phyloP scores from a whole-genome alignment of 2,113 vertebrate genomes.

The Epinephelus cyanopodus region DNA sequence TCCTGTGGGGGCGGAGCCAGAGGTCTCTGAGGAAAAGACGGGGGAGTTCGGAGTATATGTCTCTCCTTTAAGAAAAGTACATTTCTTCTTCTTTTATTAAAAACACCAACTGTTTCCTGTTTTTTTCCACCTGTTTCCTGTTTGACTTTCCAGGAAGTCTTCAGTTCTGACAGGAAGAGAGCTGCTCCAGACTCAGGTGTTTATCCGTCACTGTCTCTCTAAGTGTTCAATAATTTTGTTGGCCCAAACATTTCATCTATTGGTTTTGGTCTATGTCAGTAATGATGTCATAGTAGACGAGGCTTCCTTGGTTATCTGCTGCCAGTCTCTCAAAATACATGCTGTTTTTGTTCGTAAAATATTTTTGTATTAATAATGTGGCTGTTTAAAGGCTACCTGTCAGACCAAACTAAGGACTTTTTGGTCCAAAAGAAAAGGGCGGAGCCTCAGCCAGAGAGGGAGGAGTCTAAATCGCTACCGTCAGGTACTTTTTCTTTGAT shows the following conservation, averaged over 20 bases:
- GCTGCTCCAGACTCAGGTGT: constrained; percentile 59
- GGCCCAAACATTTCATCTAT: too few species aligned
- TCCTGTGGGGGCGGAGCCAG: constrained; percentile 1
- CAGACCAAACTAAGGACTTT: constrained; percentile 26
- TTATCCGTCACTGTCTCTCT: too few species aligned
- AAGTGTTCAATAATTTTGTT: too few species aligned
- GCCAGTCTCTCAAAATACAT: too few species aligned
- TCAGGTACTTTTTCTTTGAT: constrained; percentile 4
- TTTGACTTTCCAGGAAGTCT: constrained; percentile 12
- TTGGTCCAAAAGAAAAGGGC: constrained; percentile 5
- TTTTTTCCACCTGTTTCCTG: background rate
- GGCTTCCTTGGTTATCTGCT: too few species aligned
- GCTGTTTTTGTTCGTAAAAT: too few species aligned
- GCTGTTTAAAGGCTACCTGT: constrained; percentile 56
- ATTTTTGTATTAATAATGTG: too few species aligned
- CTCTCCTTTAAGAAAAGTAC: constrained; percentile 12
- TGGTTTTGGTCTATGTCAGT: too few species aligned
- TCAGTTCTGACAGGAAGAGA: constrained; percentile 37
- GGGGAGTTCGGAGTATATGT: background rate
- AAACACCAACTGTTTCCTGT: background rate
- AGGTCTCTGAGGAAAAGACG: background rate
- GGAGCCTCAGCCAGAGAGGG: background rate
- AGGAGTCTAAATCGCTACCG: background rate
- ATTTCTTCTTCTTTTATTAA: background rate
- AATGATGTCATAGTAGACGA: too few species aligned